These are phyloP conservation scores for Diplolepis rosae DNA, from an alignment of 2,888 invertebrate genomes.

Conservation along the genomic window DNA sequence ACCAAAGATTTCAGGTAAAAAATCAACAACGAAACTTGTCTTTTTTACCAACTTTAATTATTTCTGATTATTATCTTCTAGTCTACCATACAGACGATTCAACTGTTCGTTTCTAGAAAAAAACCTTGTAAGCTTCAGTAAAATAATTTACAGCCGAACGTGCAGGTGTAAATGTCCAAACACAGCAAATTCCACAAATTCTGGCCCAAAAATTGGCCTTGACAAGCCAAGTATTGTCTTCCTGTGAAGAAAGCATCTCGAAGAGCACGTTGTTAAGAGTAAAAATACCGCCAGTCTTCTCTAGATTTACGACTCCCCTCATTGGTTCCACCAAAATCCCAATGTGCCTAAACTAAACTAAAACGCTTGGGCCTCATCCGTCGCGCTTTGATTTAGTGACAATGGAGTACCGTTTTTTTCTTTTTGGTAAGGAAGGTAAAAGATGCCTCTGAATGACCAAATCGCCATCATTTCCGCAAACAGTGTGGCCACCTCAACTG, in stretches of 20 bases:
- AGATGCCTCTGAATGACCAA: slow-evolving; percentile 59
- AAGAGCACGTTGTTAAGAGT: slow-evolving; percentile 45
- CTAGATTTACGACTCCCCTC: slow-evolving; percentile 63
- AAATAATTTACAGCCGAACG: too few species aligned
- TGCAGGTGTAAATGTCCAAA: not conserved
- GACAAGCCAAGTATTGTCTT: slow-evolving; percentile 1
- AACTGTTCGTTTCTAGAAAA: too few species aligned
- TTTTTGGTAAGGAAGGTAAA: slow-evolving; percentile 16
- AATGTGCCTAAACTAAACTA: slow-evolving; percentile 11
- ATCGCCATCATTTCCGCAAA: slow-evolving; percentile 67
- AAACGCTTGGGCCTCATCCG: slow-evolving; percentile 5
- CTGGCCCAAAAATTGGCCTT: not conserved
- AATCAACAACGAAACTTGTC: too few species aligned
- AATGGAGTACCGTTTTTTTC: slow-evolving; percentile 24
- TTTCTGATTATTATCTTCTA: too few species aligned
- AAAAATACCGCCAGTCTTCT: slow-evolving; percentile 53
- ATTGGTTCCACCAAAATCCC: slow-evolving; percentile 58
- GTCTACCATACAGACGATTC: too few species aligned
- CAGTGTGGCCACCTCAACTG: slow-evolving; percentile 54
- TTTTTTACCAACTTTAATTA: too few species aligned
- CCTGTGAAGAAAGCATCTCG: slow-evolving; percentile 3
- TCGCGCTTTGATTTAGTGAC: slow-evolving; percentile 26
- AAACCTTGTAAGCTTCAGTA: too few species aligned
- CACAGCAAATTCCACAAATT: not conserved
- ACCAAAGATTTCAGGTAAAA: too few species aligned